Evolutionary conservation across 2,888 invertebrate species (phyloP).

Genomic region (Cheilosia soror): DNA sequence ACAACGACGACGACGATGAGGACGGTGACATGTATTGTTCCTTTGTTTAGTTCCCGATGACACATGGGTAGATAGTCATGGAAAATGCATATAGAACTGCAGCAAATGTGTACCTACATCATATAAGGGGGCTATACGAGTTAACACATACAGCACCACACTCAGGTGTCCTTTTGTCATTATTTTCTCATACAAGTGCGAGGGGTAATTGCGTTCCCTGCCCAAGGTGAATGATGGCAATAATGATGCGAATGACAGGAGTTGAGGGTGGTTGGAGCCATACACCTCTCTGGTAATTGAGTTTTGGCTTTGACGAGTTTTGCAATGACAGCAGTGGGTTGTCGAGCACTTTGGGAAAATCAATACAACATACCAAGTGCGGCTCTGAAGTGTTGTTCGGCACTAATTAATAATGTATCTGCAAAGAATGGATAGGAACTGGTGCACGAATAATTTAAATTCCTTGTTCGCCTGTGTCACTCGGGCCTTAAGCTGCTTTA

Average conservation of each 20-base stretch:
- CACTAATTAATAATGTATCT: constrained; percentile 66
- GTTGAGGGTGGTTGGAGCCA: constrained; percentile 25
- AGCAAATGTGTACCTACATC: constrained; percentile 18
- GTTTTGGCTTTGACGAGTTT: constrained; percentile 69
- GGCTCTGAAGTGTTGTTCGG: constrained; percentile 49
- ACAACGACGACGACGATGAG: constrained; percentile 48
- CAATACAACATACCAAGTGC: constrained; percentile 43
- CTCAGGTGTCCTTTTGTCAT: constrained; percentile 72
- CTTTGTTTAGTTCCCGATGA: constrained; percentile 62
- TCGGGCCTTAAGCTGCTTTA: constrained; percentile 61
- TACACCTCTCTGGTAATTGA: constrained; percentile 60
- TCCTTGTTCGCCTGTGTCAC: constrained; percentile 22
- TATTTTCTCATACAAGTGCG: constrained; percentile 70
- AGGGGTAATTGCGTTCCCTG: constrained; percentile 67
- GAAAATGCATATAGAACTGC: constrained; percentile 50
- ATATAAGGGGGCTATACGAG: neutral
- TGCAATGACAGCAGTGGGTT: constrained; percentile 49
- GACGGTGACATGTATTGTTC: constrained; percentile 59
- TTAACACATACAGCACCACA: constrained; percentile 34
- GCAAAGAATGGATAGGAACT: constrained; percentile 1
- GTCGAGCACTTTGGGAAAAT: constrained; percentile 44
- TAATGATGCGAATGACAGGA: constrained; percentile 66
- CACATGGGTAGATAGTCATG: constrained; percentile 53
- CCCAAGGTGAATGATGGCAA: constrained; percentile 66
- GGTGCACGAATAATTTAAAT: constrained; percentile 41